A percentile compares a stretch with the other conserved stretches of the same genome.
phyloP scores from a whole-genome alignment of 2,113 vertebrate genomes.

The Ceyx cyanopectus region DNA sequence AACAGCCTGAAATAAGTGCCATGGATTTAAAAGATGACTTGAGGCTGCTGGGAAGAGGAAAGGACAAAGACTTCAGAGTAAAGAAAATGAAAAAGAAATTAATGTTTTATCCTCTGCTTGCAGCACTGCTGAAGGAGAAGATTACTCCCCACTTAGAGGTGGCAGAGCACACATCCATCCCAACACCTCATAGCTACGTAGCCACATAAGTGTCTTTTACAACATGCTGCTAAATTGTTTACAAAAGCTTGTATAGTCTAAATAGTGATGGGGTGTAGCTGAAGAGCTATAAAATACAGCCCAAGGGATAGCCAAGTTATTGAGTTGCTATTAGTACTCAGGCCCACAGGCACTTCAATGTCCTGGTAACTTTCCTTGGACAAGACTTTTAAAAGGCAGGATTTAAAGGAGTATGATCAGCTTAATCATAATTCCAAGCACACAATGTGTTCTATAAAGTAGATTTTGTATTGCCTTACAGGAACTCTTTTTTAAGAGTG shows the following conservation, averaged over 20 bases:
- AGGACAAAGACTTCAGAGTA: neutral
- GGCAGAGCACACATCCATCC: neutral
- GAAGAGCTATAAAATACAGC: slow-evolving; percentile 60
- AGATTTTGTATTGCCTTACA: slow-evolving; percentile 47
- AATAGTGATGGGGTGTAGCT: slow-evolving; percentile 39
- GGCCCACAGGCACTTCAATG: slow-evolving; percentile 54
- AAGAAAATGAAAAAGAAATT: neutral
- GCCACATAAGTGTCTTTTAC: slow-evolving; percentile 43
- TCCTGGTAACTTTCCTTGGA: slow-evolving; percentile 61
- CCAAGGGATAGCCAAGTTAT: slow-evolving; percentile 55
- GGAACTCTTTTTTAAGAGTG: slow-evolving; percentile 40
- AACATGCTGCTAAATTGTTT: slow-evolving; percentile 65
- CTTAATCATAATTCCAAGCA: slow-evolving; percentile 49
- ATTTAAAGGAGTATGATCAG: slow-evolving; percentile 42
- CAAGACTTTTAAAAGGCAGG: slow-evolving; percentile 55
- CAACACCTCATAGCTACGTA: neutral
- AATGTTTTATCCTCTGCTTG: neutral
- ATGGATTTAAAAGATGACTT: neutral
- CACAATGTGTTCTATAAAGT: slow-evolving; percentile 52
- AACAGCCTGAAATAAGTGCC: neutral
- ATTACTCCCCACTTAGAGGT: neutral
- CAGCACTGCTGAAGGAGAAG: neutral
- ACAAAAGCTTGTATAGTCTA: slow-evolving; percentile 63
- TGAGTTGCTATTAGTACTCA: slow-evolving; percentile 59
- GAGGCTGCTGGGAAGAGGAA: neutral